A percentile compares a stretch with the other conserved stretches of the same genome.
These are phyloP conservation scores for Diadumene lineata DNA, from an alignment of 92 coral and sea anemone genomes.

Conservation along the genomic window DNA sequence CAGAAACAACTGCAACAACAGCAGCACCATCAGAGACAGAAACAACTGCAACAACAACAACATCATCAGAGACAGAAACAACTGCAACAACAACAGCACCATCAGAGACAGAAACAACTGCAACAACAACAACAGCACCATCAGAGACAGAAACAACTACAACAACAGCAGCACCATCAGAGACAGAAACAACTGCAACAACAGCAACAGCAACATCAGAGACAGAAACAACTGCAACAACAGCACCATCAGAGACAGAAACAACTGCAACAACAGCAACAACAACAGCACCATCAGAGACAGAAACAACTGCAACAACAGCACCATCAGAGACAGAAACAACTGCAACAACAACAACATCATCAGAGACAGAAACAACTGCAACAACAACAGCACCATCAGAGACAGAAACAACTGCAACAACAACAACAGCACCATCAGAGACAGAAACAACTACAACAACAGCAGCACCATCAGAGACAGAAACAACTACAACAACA, in stretches of 20 bases:
- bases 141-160: not conserved
- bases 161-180: not conserved
- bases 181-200: too few species aligned
- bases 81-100: constrained; percentile 3
- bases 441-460: not conserved
- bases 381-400: not conserved
- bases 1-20: constrained; percentile 10
- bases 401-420: not conserved
- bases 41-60: too few species aligned
- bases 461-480: not conserved
- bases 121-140: not conserved
- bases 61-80: too few species aligned
- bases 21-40: constrained; percentile 13
- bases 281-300: not conserved
- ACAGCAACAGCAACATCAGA: not conserved
- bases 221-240: not conserved
- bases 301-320: not conserved
- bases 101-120: not conserved
- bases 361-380: not conserved
- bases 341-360: not conserved
- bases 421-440: not conserved
- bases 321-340: not conserved
- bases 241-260: not conserved
- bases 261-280: not conserved
- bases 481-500: not conserved